Evolutionary conservation across 2,113 vertebrate genomes (phyloP), one percentile per base, ranked within the genome.

Genomic region (Aegotheles bennettii): DNA sequence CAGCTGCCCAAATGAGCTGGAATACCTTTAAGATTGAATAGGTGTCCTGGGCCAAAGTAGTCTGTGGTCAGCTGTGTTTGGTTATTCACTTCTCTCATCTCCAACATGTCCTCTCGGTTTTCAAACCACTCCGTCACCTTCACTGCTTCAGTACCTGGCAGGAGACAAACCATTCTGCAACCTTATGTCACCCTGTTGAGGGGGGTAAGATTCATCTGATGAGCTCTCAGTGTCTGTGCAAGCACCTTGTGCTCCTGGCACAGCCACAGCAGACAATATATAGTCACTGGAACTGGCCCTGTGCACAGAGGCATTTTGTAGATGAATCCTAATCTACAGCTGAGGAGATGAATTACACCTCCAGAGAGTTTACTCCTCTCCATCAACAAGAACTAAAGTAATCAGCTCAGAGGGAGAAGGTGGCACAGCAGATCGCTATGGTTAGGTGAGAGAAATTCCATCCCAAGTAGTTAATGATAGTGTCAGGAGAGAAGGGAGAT

Each of bases 61-160:
- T 99, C 99, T 1, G 75, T 94, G 8, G 94, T 98, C 82, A 97
- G 40, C 29, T 94, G 91, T 1, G 96, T 97, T 36, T 28, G 48
- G 78, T 96, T 97, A 81, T 98, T 96, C 35, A 98, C 68, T 81
- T 98, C 97, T 76, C 96, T 98, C 94, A 98, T 88, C 74, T 98
- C 96, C 91, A 99, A 67, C 90, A 50, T 93, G 92, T 99, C 99
- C 11, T 96, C 93, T 40, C 99, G 97, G 90, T 99, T 94, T 81
- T 97, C 91, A 80, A 98, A 99, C 98, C 98, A 98, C 84, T 99
- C 98, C 79, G 95, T 99, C 78, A 98, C 95, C 53, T 92, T 94
- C 81, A 97, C 28, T 12, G 87, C 84, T 67, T 98, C 86, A 11
- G 97, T 97, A 68, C 92, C 99, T 99, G 88, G 6, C 53, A 74